Base-by-base conservation (phyloP, 2,113 vertebrate species). In the Lota lota region DNA sequence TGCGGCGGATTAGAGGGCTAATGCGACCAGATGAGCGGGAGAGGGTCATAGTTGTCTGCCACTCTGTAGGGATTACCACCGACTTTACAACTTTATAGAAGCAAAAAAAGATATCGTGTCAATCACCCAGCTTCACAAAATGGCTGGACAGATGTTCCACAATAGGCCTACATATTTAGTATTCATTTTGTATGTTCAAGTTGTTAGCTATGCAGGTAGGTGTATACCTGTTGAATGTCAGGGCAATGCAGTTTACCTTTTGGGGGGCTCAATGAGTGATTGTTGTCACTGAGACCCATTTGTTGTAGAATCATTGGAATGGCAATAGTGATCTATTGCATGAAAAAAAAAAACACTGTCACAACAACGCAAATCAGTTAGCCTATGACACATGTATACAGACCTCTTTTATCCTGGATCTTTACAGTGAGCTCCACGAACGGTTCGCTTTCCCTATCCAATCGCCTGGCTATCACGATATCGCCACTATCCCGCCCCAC, bases 381-480 rank as follows among this genome's bases (percentile, higher is more conserved):
- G 36, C 36, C 36, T 40, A 40, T 11, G 36, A 40, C 36, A 40
- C 3, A 40, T 40, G 50, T 67, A 28, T 60, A 87, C 89, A 82
- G 87, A 95, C 94, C 94, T 93, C 83, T 59, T 78, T 92, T 92
- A 63, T 96, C 91, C 82, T 87, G 94, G 36, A 94, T 92, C 83
- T 93, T 94, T 67, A 95, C 87, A 8, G 91, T 86, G 74, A 95
- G 74, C 36, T 95, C 90, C 89, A 95, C 85, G 53, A 80, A 18
- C 58, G 93, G 85, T 40, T 79, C 89, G 0, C 84, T 88, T 85
- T 95, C 95, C 67, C 94, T 85, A 79, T 96, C 94, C 76, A 95
- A 89, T 53, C 76, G 81, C 16, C 88, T 83, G 54, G 80, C 82
- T 57, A 96, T 90, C 3, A 83, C 88, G 78, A 96, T 70, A 64